Conservation (phyloP, 2,797 vertebrate species). For the Sebastes oblongus region DNA sequence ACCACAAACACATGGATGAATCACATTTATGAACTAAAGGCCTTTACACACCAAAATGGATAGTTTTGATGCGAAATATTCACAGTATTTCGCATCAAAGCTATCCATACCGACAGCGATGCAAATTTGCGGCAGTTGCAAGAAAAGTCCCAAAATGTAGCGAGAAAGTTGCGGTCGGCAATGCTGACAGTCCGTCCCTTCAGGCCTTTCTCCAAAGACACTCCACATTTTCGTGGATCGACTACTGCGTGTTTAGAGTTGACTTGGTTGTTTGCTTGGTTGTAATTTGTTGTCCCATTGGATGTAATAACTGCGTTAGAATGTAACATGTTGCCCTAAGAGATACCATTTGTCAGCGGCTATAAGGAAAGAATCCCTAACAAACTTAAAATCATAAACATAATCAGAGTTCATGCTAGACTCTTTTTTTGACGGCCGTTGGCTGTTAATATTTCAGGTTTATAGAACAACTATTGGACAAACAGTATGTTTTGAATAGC, state of each 20-base stretch:
- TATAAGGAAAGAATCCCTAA: background rate
- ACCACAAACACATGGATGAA: background rate
- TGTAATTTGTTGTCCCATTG: background rate
- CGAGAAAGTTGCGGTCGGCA: too few species aligned
- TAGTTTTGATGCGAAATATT: accelerated
- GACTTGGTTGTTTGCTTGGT: background rate
- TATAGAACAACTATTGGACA: too few species aligned
- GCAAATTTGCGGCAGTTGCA: accelerated
- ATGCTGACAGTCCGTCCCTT: too few species aligned
- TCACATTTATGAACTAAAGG: background rate
- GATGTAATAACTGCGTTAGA: background rate
- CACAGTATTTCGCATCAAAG: too few species aligned
- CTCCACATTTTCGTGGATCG: background rate
- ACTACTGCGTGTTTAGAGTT: background rate
- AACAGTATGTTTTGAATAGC: accelerated
- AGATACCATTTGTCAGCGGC: background rate
- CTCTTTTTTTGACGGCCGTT: too few species aligned
- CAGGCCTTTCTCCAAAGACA: too few species aligned
- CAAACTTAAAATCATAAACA: background rate
- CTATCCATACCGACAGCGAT: accelerated
- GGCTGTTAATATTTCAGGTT: too few species aligned
- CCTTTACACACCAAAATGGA: accelerated
- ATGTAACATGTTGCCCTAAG: background rate
- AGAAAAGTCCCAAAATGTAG: accelerated
- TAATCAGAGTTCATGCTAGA: too few species aligned